phyloP scores from a whole-genome alignment of 2,797 vertebrate species.

The Eulemur albifrons region DNA sequence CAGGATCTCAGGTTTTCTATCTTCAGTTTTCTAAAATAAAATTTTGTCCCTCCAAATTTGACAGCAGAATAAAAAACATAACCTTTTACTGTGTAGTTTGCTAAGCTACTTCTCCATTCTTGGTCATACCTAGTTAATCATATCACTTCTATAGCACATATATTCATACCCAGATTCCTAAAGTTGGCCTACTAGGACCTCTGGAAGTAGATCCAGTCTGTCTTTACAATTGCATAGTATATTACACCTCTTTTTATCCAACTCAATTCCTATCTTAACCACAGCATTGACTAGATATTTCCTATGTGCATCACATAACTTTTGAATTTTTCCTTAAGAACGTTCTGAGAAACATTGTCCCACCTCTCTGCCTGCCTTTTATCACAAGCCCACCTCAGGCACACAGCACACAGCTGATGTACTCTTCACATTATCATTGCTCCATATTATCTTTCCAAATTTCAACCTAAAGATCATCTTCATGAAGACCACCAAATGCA shows the following conservation, averaged over 20 bases:
- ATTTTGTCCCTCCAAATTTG: not conserved
- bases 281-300: not conserved
- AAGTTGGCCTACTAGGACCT: not conserved
- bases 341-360: not conserved
- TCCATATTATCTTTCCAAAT: not conserved
- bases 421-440: not conserved
- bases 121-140: not conserved
- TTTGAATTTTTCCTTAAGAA: not conserved
- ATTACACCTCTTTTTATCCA: not conserved
- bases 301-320: not conserved
- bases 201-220: not conserved
- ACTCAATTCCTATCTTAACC: not conserved
- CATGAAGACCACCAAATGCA: not conserved
- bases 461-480: not conserved
- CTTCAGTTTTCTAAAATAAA: not conserved
- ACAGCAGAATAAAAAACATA: not conserved
- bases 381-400: rapidly evolving
- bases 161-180: not conserved
- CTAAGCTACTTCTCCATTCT: not conserved
- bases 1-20: not conserved
- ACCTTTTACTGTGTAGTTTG: not conserved
- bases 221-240: not conserved
- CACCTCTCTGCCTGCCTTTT: not conserved
- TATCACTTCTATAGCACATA: not conserved
- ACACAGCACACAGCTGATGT: not conserved